Conservation (phyloP, 2,113 vertebrate genomes). For the Scopus umbretta region DNA sequence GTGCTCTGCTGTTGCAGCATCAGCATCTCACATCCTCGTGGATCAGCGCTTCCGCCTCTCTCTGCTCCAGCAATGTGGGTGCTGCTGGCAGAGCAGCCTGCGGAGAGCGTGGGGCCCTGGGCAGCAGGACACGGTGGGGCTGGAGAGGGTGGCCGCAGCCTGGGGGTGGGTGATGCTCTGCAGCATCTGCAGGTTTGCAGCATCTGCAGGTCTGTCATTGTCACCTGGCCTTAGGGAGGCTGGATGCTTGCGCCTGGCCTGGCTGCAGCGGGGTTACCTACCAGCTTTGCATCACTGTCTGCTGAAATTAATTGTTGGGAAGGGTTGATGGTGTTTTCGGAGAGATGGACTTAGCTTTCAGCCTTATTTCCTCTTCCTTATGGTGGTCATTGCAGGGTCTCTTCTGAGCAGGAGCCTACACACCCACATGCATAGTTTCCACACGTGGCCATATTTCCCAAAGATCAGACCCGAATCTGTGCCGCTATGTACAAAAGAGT, state of each 20-base stretch:
- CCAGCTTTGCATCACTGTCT: not conserved
- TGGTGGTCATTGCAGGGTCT: not conserved
- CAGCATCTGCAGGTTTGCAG: not conserved
- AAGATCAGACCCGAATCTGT: not conserved
- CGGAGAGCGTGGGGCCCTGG: rapidly evolving
- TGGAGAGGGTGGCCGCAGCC: not conserved
- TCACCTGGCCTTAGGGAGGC: not conserved
- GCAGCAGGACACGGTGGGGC: not conserved
- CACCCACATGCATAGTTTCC: not conserved
- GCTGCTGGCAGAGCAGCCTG: not conserved
- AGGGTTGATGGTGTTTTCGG: not conserved
- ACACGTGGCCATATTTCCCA: not conserved
- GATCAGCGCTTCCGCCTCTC: not conserved
- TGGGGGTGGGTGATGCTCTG: not conserved
- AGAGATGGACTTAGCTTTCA: not conserved
- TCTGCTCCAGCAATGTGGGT: not conserved
- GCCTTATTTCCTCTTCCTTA: not conserved
- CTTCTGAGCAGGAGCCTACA: not conserved
- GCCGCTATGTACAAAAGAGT: not conserved
- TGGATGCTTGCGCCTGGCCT: not conserved
- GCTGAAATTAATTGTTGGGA: not conserved
- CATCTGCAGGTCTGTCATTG: not conserved
- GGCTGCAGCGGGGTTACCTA: rapidly evolving
- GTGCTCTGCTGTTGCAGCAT: not conserved
- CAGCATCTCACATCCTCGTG: not conserved